These are phyloP conservation scores for Flexamia atlantica DNA, from an alignment of 2,888 invertebrate genomes.

Conservation along the genomic window DNA sequence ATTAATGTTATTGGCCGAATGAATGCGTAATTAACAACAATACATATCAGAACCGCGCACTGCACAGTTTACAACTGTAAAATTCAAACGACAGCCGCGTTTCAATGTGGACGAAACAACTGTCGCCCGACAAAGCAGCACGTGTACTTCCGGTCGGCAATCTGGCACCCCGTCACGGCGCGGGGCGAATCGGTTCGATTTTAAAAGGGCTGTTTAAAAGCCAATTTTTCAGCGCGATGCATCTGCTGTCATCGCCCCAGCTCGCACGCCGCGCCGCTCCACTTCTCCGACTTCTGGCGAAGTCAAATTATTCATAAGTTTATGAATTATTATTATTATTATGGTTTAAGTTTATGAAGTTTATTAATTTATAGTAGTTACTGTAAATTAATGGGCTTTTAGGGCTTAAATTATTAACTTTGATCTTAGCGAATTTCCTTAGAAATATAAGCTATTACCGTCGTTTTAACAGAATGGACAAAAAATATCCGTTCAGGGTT, in stretches of 20 bases:
- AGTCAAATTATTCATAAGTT: too few species aligned
- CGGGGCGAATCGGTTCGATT: conserved; percentile 23
- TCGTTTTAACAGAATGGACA: too few species aligned
- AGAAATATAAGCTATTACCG: too few species aligned
- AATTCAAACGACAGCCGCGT: conserved; percentile 14
- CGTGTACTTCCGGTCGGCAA: conserved; percentile 20
- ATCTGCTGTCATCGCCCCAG: conserved; percentile 5
- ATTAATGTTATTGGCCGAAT: background rate
- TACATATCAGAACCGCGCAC: background rate
- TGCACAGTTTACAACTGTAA: conserved; percentile 13
- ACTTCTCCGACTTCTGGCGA: too few species aligned
- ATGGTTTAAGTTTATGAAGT: too few species aligned
- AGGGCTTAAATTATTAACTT: too few species aligned
- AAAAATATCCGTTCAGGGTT: too few species aligned
- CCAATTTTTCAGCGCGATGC: conserved; percentile 7
- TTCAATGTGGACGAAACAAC: conserved; percentile 24
- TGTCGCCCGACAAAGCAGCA: conserved; percentile 11
- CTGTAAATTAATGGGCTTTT: too few species aligned
- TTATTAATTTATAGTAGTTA: too few species aligned
- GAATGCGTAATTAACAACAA: conserved; percentile 5
- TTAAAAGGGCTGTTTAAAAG: conserved; percentile 34
- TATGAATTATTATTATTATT: too few species aligned
- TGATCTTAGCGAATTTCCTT: too few species aligned
- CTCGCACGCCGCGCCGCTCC: background rate
- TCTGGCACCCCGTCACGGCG: background rate